Conservation (phyloP, 1,140 invertebrate species). For the Reticulitermes speratus region DNA sequence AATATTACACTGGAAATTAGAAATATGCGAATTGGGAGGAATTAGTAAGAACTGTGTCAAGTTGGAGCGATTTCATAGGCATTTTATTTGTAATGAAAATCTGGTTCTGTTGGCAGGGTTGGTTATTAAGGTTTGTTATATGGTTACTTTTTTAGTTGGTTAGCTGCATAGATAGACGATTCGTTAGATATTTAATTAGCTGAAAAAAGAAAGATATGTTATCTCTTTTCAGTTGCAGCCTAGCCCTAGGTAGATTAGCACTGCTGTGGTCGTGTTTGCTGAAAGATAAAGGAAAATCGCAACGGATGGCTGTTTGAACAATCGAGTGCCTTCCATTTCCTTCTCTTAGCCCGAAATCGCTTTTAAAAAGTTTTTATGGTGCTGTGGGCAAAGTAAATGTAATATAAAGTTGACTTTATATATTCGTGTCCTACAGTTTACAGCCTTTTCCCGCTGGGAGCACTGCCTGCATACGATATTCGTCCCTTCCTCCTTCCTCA, state of each 20-base stretch:
- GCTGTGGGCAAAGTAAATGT: constrained; percentile 1
- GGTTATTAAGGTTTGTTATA: too few species aligned
- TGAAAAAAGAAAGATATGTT: too few species aligned
- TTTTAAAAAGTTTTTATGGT: neutral
- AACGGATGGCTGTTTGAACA: neutral
- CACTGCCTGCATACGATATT: constrained; percentile 12
- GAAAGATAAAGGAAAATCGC: neutral
- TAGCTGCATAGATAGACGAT: too few species aligned
- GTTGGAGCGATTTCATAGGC: too few species aligned
- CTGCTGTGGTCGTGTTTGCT: neutral
- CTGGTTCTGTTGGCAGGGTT: too few species aligned
- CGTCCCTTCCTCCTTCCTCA: neutral
- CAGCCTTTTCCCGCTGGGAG: constrained; percentile 1
- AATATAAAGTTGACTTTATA: constrained; percentile 15
- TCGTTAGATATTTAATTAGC: too few species aligned
- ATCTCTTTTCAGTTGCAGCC: neutral
- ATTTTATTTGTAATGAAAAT: too few species aligned
- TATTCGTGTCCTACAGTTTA: constrained; percentile 2
- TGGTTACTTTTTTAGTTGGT: too few species aligned
- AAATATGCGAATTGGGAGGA: too few species aligned
- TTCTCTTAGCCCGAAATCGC: neutral
- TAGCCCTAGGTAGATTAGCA: neutral
- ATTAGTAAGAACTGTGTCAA: too few species aligned
- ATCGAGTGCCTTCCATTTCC: neutral
- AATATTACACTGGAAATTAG: too few species aligned